A percentile compares a stretch with the other conserved stretches of the same genome.
Evolutionary conservation across 2,888 invertebrate genomes (phyloP).

Genomic region (Nesidiocoris tenuis): DNA sequence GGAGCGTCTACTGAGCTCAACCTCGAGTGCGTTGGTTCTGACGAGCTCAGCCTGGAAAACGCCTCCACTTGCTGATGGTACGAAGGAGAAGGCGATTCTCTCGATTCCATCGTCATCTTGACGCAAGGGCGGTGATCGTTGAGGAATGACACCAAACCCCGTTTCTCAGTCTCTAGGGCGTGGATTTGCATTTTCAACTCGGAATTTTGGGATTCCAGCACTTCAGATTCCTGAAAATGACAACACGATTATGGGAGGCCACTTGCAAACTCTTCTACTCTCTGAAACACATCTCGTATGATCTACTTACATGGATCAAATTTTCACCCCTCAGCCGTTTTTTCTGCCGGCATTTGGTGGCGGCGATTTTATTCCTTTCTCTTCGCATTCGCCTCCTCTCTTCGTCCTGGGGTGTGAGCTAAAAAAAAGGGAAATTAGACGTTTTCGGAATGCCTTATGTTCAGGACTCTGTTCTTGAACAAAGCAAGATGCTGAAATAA

Average conservation of each 20-base stretch:
- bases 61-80: neutral
- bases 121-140: constrained; percentile 63
- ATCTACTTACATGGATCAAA: constrained; percentile 62
- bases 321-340: constrained; percentile 86
- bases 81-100: neutral
- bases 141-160: constrained; percentile 76
- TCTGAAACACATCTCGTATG: neutral
- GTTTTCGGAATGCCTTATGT: neutral
- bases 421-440: constrained; percentile 52
- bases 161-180: constrained; percentile 75
- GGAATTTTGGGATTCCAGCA: constrained; percentile 79
- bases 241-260: too few species aligned
- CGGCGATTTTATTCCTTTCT: constrained; percentile 91
- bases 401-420: constrained; percentile 90
- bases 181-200: constrained; percentile 81
- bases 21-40: neutral
- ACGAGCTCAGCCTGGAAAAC: neutral
- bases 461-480: constrained; percentile 3
- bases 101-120: constrained; percentile 10
- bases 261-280: too few species aligned
- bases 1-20: neutral
- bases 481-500: too few species aligned
- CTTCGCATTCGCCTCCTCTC: constrained; percentile 80
- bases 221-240: constrained; percentile 68
- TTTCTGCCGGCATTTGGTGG: constrained; percentile 91